phyloP scores from a whole-genome alignment of 2,113 vertebrate genomes.

The Fukomys damarensis region DNA sequence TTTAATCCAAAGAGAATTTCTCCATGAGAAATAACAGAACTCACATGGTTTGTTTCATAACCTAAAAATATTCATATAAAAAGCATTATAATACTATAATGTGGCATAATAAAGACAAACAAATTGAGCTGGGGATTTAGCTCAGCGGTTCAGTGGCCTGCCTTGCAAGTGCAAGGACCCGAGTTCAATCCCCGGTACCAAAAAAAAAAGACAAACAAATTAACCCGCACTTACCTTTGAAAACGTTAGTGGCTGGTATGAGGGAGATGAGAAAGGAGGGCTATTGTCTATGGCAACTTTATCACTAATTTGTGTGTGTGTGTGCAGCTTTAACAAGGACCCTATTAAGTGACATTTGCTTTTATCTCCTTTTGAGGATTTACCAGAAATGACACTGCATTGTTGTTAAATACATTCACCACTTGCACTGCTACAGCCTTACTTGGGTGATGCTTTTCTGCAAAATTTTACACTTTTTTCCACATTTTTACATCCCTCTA shows the following conservation, averaged over 20 bases:
- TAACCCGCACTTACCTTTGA: not conserved
- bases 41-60: not conserved
- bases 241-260: not conserved
- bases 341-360: not conserved
- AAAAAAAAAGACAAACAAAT: too few relatives aligned
- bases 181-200: too few relatives aligned
- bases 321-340: not conserved
- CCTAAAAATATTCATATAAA: not conserved
- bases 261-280: not conserved
- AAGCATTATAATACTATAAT: not conserved
- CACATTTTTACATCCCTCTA: not conserved
- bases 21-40: not conserved
- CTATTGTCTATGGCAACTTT: not conserved
- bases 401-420: not conserved
- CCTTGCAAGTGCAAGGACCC: too few relatives aligned
- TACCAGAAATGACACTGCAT: not conserved
- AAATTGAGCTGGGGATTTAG: too few relatives aligned
- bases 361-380: not conserved
- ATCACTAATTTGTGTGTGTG: too few relatives aligned
- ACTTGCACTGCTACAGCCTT: not conserved
- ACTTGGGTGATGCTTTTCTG: not conserved
- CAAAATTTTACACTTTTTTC: not conserved
- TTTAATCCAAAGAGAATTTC: not conserved
- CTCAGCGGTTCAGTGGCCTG: too few relatives aligned
- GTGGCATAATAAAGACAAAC: not conserved